A percentile compares a stretch with the other conserved stretches of the same genome.
Conservation (phyloP, 2,113 vertebrate genomes). For the Sciurus niger region DNA sequence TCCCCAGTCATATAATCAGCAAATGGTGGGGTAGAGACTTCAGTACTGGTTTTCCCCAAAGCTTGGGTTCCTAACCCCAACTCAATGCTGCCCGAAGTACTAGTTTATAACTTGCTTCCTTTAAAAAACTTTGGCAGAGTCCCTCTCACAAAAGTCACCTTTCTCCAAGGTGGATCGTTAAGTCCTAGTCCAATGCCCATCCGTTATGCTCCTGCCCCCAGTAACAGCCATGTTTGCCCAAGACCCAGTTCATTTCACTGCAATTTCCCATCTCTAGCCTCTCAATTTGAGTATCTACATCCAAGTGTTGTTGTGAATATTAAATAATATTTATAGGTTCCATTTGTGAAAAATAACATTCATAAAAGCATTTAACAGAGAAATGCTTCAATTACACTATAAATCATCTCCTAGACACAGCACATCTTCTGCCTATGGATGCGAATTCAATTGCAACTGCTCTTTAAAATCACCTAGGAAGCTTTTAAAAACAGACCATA, state of each 20-base stretch:
- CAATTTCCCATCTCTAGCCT: not conserved
- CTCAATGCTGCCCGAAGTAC: not conserved
- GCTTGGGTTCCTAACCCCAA: not conserved
- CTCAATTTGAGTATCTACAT: not conserved
- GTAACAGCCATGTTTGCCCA: not conserved
- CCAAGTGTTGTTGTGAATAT: not conserved
- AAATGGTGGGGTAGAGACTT: not conserved
- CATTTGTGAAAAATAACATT: not conserved
- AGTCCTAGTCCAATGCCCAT: not conserved
- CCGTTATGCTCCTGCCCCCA: not conserved
- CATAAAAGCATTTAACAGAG: not conserved
- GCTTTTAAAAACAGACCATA: not conserved
- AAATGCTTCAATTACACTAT: not conserved
- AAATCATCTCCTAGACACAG: not conserved
- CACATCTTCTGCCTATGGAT: not conserved
- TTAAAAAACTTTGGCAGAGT: not conserved
- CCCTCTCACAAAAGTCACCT: not conserved
- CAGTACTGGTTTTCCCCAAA: not conserved
- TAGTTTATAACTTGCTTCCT: not conserved
- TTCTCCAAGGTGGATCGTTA: not conserved
- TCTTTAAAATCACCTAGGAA: slow-evolving; percentile 2
- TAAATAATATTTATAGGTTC: not conserved
- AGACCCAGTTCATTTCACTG: not conserved
- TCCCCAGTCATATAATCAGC: not conserved
- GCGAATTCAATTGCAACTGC: not conserved